Percentiles rank a stretch among this genome's conserved stretches.
These are phyloP conservation scores for Chaenodraco wilsoni DNA, from an alignment of 2,797 vertebrate species.

Conservation along the genomic window DNA sequence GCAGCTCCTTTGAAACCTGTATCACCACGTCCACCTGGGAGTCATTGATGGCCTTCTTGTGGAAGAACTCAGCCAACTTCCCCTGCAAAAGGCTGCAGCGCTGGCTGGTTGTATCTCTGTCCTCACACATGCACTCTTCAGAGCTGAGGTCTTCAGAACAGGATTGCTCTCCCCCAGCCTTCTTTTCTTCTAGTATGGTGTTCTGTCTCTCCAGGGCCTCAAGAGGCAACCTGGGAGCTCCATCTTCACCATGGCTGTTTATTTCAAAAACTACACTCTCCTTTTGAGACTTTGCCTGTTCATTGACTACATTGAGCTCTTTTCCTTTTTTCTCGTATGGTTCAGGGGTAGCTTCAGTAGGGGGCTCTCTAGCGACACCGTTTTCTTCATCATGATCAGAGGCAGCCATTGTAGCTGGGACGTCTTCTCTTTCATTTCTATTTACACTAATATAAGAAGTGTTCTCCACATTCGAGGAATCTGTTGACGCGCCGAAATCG, in stretches of 20 bases:
- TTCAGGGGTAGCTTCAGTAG: not conserved
- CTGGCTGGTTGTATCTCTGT: constrained; percentile 68
- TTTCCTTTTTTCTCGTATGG: not conserved
- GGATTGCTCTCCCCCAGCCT: constrained; percentile 11
- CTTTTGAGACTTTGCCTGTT: constrained; percentile 8
- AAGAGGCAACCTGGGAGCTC: constrained; percentile 29
- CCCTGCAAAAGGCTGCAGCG: constrained; percentile 76
- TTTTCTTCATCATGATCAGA: constrained; percentile 18
- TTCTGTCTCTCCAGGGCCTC: constrained; percentile 37
- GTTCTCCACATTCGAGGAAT: not conserved
- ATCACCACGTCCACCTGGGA: constrained; percentile 33
- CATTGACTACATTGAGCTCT: not conserved
- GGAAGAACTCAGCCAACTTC: constrained; percentile 73
- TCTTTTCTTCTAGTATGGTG: not conserved
- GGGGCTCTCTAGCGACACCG: not conserved
- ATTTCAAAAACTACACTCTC: constrained; percentile 31
- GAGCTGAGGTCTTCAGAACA: constrained; percentile 18
- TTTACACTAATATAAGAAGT: not conserved
- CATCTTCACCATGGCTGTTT: not conserved
- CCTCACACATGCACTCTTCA: constrained; percentile 59
- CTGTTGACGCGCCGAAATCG: not conserved
- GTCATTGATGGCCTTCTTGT: constrained; percentile 63
- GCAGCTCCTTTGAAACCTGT: constrained; percentile 57
- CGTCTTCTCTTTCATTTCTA: constrained; percentile 12
- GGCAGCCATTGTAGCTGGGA: not conserved